Base-by-base conservation (phyloP, 2,113 vertebrate species). In the Falco punctatus region DNA sequence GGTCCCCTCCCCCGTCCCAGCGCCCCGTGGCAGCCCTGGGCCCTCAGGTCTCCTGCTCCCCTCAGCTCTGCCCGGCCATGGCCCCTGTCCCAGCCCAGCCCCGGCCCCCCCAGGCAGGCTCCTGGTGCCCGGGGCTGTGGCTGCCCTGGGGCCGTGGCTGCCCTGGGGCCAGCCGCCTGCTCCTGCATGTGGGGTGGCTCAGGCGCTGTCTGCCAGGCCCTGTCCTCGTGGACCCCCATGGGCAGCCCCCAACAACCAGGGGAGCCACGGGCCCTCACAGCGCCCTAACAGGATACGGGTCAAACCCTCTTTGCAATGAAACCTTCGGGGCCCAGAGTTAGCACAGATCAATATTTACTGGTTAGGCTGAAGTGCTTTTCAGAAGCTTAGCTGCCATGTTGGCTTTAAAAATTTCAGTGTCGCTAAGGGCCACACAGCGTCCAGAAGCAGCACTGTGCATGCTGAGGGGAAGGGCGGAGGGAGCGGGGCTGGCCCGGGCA, bases 201-300 rank as follows among this genome's bases (percentile, higher is more conserved):
- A 4, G 22, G 19, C 9, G 24, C 28, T 16, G 32, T 6, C 33
- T 75, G 46, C 22, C 30, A 44, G 57, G 10, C 28, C 7, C 9
- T 46, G 16, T 16, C 44, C 51, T 10, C 3, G 2, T 4, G 19
- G 40, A 57, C 6, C 15, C 21, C 38, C 24, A 6, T 5, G 10
- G 28, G 32, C 27, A 86, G n/a, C 12, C 8, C 33, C 11, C 0
- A 0, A 15, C 0, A 5, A 44, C 10, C 18, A 48, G 24, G 13
- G 42, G 26, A 74, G 32, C 21, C 46, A 22, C 30, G 2, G 7
- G 38, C 8, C 12, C 42, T 49, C 61, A 46, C 13, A 27, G 52
- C 2, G 0, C 38, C 30, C 61, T 70, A 40, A 55, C 2, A 8
- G 15, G 20, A 2, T 23, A 38, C 3, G 0, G 55, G 7, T 52